Conservation (phyloP, 2,797 vertebrate species). For the Falco naumanni region DNA sequence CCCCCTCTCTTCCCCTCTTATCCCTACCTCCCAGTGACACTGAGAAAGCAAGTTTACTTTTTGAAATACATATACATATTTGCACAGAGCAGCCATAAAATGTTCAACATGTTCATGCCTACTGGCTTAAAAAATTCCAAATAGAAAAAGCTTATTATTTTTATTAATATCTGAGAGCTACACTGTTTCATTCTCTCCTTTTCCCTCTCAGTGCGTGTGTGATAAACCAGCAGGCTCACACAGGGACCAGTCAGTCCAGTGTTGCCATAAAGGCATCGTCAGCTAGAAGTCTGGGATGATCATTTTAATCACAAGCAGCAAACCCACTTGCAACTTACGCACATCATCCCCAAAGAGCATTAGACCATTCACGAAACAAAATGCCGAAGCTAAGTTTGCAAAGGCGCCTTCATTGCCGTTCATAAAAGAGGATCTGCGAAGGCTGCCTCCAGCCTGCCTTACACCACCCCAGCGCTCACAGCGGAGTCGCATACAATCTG, state of each 20-base stretch:
- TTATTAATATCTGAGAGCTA: slow-evolving; percentile 19
- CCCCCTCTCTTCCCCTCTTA: not conserved
- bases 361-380: not conserved
- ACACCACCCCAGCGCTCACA: not conserved
- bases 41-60: slow-evolving; percentile 72
- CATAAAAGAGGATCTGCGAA: not conserved
- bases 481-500: not conserved
- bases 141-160: slow-evolving; percentile 14
- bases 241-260: not conserved
- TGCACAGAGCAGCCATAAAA: not conserved
- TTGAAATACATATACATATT: slow-evolving; percentile 21
- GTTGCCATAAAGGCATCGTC: not conserved
- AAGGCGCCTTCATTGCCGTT: not conserved
- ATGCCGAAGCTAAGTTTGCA: not conserved
- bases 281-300: not conserved
- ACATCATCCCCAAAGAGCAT: not conserved
- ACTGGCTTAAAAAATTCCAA: not conserved
- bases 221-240: not conserved
- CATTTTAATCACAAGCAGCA: not conserved
- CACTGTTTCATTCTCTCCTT: not conserved
- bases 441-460: not conserved
- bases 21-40: slow-evolving; percentile 43
- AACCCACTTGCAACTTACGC: not conserved
- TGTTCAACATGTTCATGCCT: not conserved
- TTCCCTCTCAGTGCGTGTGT: not conserved